These are phyloP conservation scores for Knipowitschia caucasica DNA, from an alignment of 2,797 vertebrate genomes.

Conservation along the genomic window DNA sequence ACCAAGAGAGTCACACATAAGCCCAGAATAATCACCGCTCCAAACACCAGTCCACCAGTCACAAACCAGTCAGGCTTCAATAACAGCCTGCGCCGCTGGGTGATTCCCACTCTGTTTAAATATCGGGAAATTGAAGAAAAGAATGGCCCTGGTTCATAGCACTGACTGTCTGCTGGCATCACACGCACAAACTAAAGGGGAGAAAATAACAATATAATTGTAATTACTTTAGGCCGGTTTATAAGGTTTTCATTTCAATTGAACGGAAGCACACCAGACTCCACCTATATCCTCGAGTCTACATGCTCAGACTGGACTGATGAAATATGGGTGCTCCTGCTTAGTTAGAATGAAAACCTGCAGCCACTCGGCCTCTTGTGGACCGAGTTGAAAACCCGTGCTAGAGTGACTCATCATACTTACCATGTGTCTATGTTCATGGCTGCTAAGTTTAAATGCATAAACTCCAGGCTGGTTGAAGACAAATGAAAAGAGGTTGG, in stretches of 20 bases:
- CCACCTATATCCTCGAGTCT: too few relatives aligned
- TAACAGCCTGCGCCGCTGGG: constrained; percentile 59
- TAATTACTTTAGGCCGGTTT: too few relatives aligned
- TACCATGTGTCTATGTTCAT: constrained; percentile 81
- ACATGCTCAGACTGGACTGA: too few relatives aligned
- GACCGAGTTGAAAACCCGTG: too few relatives aligned
- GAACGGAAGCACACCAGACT: too few relatives aligned
- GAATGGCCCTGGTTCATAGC: constrained; percentile 83
- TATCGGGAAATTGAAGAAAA: constrained; percentile 77
- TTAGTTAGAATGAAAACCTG: too few relatives aligned
- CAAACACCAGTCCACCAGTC: constrained; percentile 68
- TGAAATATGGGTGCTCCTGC: too few relatives aligned
- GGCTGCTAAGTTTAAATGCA: constrained; percentile 80
- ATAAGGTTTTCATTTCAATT: too few relatives aligned
- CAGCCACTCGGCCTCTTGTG: too few relatives aligned
- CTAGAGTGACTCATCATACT: neutral
- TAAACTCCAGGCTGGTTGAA: constrained; percentile 83
- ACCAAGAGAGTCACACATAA: constrained; percentile 77
- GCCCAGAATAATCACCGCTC: constrained; percentile 75
- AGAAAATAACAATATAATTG: neutral
- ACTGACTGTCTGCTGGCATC: constrained; percentile 80
- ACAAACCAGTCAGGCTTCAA: constrained; percentile 80
- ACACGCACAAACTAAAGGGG: constrained; percentile 79
- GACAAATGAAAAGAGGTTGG: constrained; percentile 74
- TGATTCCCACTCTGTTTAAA: constrained; percentile 82